These are phyloP conservation scores for Troides helena DNA, from an alignment of 2,888 invertebrate genomes.

Conservation along the genomic window DNA sequence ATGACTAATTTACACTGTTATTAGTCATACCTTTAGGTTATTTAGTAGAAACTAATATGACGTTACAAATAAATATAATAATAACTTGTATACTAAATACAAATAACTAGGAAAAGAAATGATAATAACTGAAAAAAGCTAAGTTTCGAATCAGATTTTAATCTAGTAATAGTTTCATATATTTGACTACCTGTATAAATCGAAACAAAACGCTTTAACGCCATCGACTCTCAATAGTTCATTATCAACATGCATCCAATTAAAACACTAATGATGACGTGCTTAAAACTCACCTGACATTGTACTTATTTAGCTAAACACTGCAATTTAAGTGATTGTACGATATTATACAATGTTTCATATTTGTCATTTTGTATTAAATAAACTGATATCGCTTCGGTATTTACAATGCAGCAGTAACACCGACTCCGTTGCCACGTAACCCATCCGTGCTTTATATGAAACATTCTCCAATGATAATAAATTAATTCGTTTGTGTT, in stretches of 20 bases:
- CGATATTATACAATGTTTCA: neutral
- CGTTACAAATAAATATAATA: no score
- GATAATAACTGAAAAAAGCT: no score
- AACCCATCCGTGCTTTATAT: slow-evolving; percentile 63
- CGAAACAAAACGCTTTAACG: no score
- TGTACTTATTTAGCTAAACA: neutral
- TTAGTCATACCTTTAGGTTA: no score
- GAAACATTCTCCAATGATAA: slow-evolving; percentile 44
- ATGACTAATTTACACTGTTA: no score
- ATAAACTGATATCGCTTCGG: neutral
- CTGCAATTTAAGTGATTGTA: neutral
- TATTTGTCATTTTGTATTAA: neutral
- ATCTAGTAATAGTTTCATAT: no score
- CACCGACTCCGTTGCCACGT: slow-evolving; percentile 58
- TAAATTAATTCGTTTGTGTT: slow-evolving; percentile 49
- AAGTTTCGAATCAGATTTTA: no score
- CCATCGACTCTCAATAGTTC: no score
- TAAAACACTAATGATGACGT: neutral
- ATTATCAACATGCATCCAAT: neutral
- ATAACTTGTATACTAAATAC: no score
- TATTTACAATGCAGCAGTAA: slow-evolving; percentile 15
- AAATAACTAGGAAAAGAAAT: no score
- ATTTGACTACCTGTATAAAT: no score
- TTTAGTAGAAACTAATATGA: no score
- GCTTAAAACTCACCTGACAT: slow-evolving; percentile 25